Percentiles rank a stretch among this genome's conserved stretches.
Conservation (phyloP, 1,140 invertebrate genomes). For the Holotrichia oblita region DNA sequence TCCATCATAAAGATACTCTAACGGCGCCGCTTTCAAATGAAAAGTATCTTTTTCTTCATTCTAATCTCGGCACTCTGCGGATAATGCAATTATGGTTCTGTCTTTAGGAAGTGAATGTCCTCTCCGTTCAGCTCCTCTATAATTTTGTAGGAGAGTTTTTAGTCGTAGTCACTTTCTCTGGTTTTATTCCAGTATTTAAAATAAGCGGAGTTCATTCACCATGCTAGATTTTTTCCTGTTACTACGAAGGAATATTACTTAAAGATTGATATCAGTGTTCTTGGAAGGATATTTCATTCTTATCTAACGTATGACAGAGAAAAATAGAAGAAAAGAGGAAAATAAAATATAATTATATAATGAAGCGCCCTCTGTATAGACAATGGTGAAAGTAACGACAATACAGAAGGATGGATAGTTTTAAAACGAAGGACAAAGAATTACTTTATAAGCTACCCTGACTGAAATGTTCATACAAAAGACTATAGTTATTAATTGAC, state of each 20-base stretch:
- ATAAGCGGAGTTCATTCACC: neutral
- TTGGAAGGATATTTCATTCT: neutral
- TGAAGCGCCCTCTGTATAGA: too few species aligned
- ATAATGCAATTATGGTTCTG: conserved; percentile 5
- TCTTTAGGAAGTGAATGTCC: neutral
- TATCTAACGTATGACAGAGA: neutral
- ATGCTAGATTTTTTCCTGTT: neutral
- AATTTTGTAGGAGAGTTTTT: neutral
- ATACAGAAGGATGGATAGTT: too few species aligned
- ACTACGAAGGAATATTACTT: neutral
- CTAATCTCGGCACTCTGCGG: conserved; percentile 3
- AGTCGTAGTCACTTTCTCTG: neutral
- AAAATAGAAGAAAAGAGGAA: too few species aligned
- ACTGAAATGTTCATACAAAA: too few species aligned
- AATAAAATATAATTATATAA: too few species aligned
- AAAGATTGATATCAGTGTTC: neutral
- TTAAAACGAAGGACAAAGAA: too few species aligned
- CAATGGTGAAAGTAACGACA: too few species aligned
- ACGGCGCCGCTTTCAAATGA: neutral
- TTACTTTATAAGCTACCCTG: too few species aligned
- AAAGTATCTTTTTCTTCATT: neutral
- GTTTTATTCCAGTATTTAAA: neutral
- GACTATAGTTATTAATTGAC: too few species aligned
- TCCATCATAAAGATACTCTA: neutral
- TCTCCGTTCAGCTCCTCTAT: neutral